Evolutionary conservation across 2,888 invertebrate genomes (phyloP).

Genomic region (Limnephilus rhombicus): DNA sequence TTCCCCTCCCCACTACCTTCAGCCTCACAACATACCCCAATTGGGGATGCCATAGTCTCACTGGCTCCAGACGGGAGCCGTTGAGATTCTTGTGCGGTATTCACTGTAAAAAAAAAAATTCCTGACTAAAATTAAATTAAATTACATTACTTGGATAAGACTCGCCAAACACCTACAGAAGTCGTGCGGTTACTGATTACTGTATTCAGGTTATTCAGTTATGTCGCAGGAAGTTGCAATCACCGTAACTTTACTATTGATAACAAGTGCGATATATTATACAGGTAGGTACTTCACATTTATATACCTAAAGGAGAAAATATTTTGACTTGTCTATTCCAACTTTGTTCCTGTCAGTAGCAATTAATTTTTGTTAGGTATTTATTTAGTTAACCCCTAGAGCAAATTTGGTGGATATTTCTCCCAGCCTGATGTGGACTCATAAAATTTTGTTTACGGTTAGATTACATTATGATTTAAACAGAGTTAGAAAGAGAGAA

Average conservation of each 20-base stretch:
- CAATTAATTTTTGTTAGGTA: background rate
- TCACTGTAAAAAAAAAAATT: too few species aligned
- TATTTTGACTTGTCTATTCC: background rate
- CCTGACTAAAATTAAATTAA: background rate
- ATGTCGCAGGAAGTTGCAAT: background rate
- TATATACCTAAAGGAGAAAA: background rate
- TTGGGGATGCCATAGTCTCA: too few species aligned
- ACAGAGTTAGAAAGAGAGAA: too few species aligned
- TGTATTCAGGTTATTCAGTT: background rate
- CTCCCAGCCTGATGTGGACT: too few species aligned
- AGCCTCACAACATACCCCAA: too few species aligned
- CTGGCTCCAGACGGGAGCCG: too few species aligned
- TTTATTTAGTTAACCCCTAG: background rate
- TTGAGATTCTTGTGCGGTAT: too few species aligned
- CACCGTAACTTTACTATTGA: background rate
- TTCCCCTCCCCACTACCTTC: too few species aligned
- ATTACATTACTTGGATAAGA: background rate
- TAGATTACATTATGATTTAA: too few species aligned
- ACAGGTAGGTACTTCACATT: background rate
- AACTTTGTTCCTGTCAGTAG: background rate
- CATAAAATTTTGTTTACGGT: too few species aligned
- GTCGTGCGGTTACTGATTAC: background rate
- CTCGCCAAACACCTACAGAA: background rate
- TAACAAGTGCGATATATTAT: background rate
- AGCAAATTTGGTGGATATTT: too few species aligned